Base-by-base conservation (phyloP, 2,888 invertebrate genomes). In the Drosophila ezoana region DNA sequence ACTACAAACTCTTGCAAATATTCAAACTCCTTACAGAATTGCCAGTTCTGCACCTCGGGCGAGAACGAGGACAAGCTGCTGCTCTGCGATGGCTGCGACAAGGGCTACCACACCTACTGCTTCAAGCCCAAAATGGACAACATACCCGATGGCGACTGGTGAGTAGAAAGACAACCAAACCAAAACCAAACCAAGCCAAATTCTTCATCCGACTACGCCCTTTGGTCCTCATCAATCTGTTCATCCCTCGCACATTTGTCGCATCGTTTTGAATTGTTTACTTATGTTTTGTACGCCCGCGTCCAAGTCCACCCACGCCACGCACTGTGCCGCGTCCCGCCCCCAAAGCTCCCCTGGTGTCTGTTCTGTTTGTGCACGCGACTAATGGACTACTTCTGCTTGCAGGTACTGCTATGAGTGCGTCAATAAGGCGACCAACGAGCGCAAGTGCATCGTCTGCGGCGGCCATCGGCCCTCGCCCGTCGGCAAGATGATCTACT, bases 111-210 rank as follows among this genome's bases (percentile, higher is more conserved):
- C 93, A 99, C 98, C 49, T 99, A 99, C 92, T 99, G 99, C 93
- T 99, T 99, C 94, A 98, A 97, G 93, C 99, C 99, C 73, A 95
- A 96, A 91, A 97, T 99, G 97, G 97, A 97, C 65, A 96, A 96
- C 89, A 98, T 99, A 92, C 99, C 99, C 16, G 98, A 98, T 83
- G 99, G 99, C 33, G 98, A 99, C 92, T 99, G 99, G 99, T 97
- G 90, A 94, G 95, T 90, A 76, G 5, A 18, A 32, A 35, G 10
- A 40, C 4, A 52, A 52, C 6, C 53, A n/a, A 41, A 16, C 3
- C 18, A 0, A 32, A 51, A 10, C 11, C 28, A 4, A 40, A 38
- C 16, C 32, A 33, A 33, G 4, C 3, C 51, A 13, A 28, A 16
- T 3, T 23, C 14, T 18, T 14, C 41, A 43, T 43, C 8, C 33